Evolutionary conservation across 2,113 vertebrate genomes (phyloP).

Genomic region (Sorex fumeus): DNA sequence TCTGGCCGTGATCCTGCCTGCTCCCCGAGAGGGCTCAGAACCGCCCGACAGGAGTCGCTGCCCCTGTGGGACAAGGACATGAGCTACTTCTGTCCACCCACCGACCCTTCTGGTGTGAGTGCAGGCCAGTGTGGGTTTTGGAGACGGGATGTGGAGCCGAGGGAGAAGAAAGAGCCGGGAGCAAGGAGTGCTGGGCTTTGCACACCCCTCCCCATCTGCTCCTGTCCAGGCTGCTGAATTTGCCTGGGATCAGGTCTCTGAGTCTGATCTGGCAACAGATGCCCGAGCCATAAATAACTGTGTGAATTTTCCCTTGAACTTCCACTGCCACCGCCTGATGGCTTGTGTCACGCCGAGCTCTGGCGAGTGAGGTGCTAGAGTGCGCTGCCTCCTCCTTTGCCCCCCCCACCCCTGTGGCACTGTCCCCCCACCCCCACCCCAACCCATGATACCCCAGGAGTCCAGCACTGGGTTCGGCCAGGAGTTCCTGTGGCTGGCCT

Average conservation of each 20-base stretch:
- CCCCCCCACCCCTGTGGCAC: slow-evolving; percentile 36
- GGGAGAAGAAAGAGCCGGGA: slow-evolving; percentile 78
- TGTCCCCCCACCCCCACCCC: no score
- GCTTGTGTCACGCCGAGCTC: slow-evolving; percentile 81
- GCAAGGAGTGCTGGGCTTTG: slow-evolving; percentile 71
- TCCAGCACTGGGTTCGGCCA: background rate
- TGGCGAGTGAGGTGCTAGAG: slow-evolving; percentile 74
- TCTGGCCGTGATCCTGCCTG: slow-evolving; percentile 49
- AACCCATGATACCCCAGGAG: no score
- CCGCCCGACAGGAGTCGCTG: slow-evolving; percentile 35
- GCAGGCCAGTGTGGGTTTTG: slow-evolving; percentile 75
- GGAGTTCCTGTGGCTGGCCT: background rate
- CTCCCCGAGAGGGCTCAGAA: slow-evolving; percentile 44
- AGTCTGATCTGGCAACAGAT: slow-evolving; percentile 84
- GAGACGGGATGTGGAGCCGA: slow-evolving; percentile 74
- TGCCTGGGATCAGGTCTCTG: slow-evolving; percentile 81
- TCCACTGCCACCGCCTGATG: slow-evolving; percentile 81
- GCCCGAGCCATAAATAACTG: slow-evolving; percentile 84
- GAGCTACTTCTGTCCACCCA: slow-evolving; percentile 34
- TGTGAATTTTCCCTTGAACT: slow-evolving; percentile 84
- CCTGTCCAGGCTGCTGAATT: slow-evolving; percentile 79
- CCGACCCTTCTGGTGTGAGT: slow-evolving; percentile 62
- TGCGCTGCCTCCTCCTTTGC: background rate
- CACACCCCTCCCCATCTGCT: slow-evolving; percentile 86
- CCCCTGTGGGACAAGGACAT: background rate